These are phyloP conservation scores for Coronaproctus castanopsis DNA, from an alignment of 2,888 invertebrate species.

Conservation along the genomic window DNA sequence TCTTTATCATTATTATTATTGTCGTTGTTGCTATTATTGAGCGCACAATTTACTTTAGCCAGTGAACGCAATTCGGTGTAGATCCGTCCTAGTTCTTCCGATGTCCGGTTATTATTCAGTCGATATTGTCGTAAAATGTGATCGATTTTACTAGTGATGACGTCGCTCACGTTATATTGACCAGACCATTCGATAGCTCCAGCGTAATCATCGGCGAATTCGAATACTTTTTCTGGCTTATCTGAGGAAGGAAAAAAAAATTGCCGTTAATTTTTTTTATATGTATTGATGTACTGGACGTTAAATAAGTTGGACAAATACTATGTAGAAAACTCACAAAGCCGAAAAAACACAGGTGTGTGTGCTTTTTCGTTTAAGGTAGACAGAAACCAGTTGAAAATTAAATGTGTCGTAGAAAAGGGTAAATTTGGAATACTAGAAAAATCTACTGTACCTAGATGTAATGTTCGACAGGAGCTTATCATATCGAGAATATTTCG, in stretches of 20 bases:
- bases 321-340: no score
- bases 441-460: no score
- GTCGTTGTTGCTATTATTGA: not conserved
- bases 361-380: no score
- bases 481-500: no score
- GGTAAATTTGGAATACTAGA: no score
- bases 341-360: no score
- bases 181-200: not conserved
- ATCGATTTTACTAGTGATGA: not conserved
- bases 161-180: not conserved
- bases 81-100: not conserved
- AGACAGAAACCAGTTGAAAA: no score
- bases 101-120: not conserved
- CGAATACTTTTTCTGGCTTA: not conserved
- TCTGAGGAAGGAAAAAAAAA: not conserved
- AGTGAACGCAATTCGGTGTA: not conserved
- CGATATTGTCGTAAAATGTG: not conserved
- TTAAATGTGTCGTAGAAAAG: no score
- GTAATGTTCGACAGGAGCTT: no score
- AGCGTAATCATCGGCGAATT: not conserved
- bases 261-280: no score
- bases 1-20: not conserved
- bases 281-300: no score
- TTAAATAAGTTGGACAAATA: not conserved
- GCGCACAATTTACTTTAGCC: not conserved